Conservation (phyloP, 2,113 vertebrate species). For the Chaetops frenatus region DNA sequence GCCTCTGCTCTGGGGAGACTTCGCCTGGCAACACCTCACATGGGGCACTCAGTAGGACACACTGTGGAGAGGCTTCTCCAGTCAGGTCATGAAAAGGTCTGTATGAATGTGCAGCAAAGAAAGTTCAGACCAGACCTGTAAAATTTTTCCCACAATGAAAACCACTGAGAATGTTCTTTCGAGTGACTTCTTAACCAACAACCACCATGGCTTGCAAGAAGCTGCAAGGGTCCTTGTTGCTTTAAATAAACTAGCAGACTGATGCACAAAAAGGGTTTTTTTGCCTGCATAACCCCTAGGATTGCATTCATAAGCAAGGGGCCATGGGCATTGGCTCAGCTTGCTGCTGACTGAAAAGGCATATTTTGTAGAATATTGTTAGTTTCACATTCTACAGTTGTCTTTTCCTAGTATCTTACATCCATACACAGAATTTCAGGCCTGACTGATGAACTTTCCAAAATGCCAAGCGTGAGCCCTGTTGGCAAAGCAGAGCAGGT, state of each 20-base stretch:
- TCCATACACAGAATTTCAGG: not conserved
- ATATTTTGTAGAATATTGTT: not conserved
- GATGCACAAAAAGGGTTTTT: not conserved
- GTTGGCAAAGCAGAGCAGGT: not conserved
- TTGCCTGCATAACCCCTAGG: not conserved
- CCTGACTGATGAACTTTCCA: not conserved
- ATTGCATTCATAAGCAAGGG: not conserved
- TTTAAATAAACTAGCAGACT: not conserved
- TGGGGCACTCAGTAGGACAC: too few species aligned
- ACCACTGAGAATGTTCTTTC: not conserved
- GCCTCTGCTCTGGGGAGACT: too few species aligned
- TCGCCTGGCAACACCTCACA: too few species aligned
- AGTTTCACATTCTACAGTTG: not conserved
- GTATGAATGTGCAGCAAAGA: too few species aligned
- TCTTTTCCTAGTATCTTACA: not conserved
- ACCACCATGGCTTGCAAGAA: not conserved
- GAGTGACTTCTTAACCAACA: not conserved
- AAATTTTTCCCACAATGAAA: not conserved
- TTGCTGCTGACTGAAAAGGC: not conserved
- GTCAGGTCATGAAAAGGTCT: too few species aligned
- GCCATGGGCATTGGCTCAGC: not conserved
- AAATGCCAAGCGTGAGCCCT: not conserved
- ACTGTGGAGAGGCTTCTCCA: too few species aligned
- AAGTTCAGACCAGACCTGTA: not conserved
- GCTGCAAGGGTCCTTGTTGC: not conserved